Base-by-base conservation (phyloP, 92 coral and sea anemone genomes). In the Isaurus tuberculatus region DNA sequence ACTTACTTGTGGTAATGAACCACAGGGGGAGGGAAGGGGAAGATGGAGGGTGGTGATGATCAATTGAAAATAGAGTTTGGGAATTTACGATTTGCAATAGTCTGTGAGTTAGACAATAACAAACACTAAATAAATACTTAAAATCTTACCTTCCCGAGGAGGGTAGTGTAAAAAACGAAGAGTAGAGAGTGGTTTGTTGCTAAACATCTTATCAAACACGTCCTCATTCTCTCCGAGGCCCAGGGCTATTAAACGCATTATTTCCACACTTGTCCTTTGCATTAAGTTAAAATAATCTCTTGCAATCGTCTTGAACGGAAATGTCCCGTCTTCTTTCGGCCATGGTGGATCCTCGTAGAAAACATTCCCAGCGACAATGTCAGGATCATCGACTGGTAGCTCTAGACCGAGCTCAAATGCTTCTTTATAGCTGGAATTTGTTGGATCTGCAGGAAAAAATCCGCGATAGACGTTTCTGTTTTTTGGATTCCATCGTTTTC, bases 141-240 rank as follows among this genome's bases (percentile, higher is more conserved):
- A 40, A 3, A 40, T 40, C 46, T 40, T 40, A 75, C 80, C 80
- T 75, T 75, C 49, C 65, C 90, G 83, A 33, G 44, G 40, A 20
- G 86, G 90, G 83, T 87, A 87, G 71, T 87, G 84, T 49, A 87
- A 11, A 57, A 81, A 66, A 28, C 90, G 90, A 44, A 80, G 86
- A 16, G 90, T 87, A 28, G 86, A 87, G 27, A 87, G 66, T n/a
- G 90, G 86, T 65, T 80, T 80, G 22, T 77, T 73, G 71, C 58
- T 32, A 31, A 87, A 81, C 86, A 80, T 87, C 31, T 61, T n/a
- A 65, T 87, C 86, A 81, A 87, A 87, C 77, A 84, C 84, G 22
- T 60, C 72, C 32, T 87, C 90, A 0, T 29, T 66, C 79, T 84
- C 90, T 30, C 90, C 90, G 16, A 87, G 70, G 14, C 90, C 90